Evolutionary conservation across 2,888 invertebrate genomes (phyloP).

Genomic region (Zygothrica quintamaculata): DNA sequence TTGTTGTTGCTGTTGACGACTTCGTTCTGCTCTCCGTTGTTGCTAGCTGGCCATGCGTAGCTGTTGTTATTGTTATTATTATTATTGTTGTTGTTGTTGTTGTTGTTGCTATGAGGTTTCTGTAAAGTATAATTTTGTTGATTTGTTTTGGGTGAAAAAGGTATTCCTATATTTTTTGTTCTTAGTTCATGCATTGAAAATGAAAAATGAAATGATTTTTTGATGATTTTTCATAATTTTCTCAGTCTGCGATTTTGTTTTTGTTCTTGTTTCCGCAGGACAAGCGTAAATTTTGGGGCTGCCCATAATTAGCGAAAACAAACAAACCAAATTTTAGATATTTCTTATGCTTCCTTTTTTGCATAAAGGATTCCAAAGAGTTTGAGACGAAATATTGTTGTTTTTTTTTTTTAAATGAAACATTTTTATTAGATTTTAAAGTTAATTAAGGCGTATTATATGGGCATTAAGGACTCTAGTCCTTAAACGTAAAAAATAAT

Average conservation of each 20-base stretch:
- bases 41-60: constrained; percentile 61
- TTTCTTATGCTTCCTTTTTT: constrained; percentile 29
- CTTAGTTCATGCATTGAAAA: constrained; percentile 49
- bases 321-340: constrained; percentile 52
- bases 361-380: constrained; percentile 19
- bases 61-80: constrained; percentile 47
- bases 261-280: constrained; percentile 14
- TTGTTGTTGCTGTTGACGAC: constrained; percentile 42
- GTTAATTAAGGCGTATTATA: constrained; percentile 33
- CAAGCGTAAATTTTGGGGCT: constrained; percentile 20
- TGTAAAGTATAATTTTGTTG: constrained; percentile 54
- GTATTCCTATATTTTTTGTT: constrained; percentile 34
- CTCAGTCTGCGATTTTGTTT: not conserved
- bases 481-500: too few species aligned
- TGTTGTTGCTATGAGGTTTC: constrained; percentile 63
- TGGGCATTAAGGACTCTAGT: not conserved
- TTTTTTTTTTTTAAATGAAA: constrained; percentile 14
- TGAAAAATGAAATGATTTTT: constrained; percentile 65
- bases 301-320: constrained; percentile 60
- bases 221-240: constrained; percentile 53
- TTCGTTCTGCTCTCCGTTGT: constrained; percentile 35
- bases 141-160: constrained; percentile 55
- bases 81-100: constrained; percentile 45
- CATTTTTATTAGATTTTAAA: constrained; percentile 51
- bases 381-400: constrained; percentile 21